Percentiles rank a stretch among this genome's conserved stretches.
Conservation (phyloP, 2,797 vertebrate genomes). For the Astyanax mexicanus region DNA sequence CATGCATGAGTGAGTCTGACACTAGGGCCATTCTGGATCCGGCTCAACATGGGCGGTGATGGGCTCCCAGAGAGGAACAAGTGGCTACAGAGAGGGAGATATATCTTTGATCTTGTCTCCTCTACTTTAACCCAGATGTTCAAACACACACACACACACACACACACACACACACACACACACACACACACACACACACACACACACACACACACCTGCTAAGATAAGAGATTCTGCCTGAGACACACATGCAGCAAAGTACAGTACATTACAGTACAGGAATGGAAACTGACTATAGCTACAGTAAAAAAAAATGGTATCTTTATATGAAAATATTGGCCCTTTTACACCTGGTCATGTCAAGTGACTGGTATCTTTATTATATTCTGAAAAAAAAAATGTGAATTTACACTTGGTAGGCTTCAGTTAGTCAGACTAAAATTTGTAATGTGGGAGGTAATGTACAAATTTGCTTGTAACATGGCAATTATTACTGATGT, state of each 20-base stretch:
- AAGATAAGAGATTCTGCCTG: slow-evolving; percentile 21
- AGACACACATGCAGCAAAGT: background rate
- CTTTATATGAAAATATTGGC: too few species aligned
- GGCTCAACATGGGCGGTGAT: slow-evolving; percentile 49
- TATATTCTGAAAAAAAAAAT: too few species aligned
- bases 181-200: slow-evolving; percentile 25
- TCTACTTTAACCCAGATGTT: slow-evolving; percentile 43
- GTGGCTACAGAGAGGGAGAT: slow-evolving; percentile 53
- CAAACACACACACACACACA: slow-evolving; percentile 37
- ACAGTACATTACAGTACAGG: background rate
- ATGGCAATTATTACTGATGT: too few species aligned
- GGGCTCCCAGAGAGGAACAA: slow-evolving; percentile 47
- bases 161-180: slow-evolving; percentile 28
- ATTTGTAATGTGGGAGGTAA: too few species aligned
- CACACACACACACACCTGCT: slow-evolving; percentile 45
- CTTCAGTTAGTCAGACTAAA: too few species aligned
- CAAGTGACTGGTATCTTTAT: too few species aligned
- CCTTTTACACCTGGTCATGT: too few species aligned
- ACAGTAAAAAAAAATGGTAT: too few species aligned
- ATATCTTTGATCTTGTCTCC: slow-evolving; percentile 56
- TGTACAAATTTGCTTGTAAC: too few species aligned
- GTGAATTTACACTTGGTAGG: too few species aligned
- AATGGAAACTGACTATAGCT: background rate
- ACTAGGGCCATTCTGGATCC: slow-evolving; percentile 66
- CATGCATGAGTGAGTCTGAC: slow-evolving; percentile 73